Evolutionary conservation across 2,888 invertebrate genomes (phyloP), one percentile per base, ranked within the genome.

Genomic region (Acrocyrtus sp.): DNA sequence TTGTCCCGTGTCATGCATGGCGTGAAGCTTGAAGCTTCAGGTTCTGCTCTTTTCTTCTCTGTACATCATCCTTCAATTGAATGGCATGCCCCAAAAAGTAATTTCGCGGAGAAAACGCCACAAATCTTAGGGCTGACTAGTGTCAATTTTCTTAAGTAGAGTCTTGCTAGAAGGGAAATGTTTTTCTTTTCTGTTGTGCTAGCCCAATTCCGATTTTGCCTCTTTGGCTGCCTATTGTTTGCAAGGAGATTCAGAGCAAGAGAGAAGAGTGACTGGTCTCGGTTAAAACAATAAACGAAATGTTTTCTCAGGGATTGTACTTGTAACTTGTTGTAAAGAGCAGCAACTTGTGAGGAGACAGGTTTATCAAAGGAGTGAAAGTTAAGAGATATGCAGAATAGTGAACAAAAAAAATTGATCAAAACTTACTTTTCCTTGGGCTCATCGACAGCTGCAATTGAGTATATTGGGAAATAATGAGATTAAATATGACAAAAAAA

Each of bases 371-470:
- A n/a, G 51, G 6, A 10, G 26, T 51, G 24, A 51, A 51, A 43
- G 24, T 50, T 22, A 21, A 61, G 22, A 60, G 22, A 24, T 8
- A n/a, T 54, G 45, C 15, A 53, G 26, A 26, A 34, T 54, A 82
- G n/a, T n/a, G n/a, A n/a, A n/a, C n/a, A n/a, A n/a, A n/a, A n/a
- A n/a, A n/a, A n/a, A n/a, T n/a, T n/a, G n/a, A n/a, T n/a, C n/a
- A n/a, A n/a, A n/a, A 91, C 94, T 94, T 88, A 95, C 95, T 93
- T 95, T 88, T 95, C 94, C 88, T 92, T 92, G 83, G 95, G 95
- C 88, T 95, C 95, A 87, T 95, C 95, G 88, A 94, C 93, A 86
- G 95, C 95, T 95, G 90, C 21, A 86, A 92, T n/a, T 91, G 85
- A 83, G 80, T 26, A 19, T 84, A 82, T 82, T 80, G 58, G 75